Evolutionary conservation across 2,797 vertebrate genomes (phyloP).

Genomic region (Carcharodon carcharias): DNA sequence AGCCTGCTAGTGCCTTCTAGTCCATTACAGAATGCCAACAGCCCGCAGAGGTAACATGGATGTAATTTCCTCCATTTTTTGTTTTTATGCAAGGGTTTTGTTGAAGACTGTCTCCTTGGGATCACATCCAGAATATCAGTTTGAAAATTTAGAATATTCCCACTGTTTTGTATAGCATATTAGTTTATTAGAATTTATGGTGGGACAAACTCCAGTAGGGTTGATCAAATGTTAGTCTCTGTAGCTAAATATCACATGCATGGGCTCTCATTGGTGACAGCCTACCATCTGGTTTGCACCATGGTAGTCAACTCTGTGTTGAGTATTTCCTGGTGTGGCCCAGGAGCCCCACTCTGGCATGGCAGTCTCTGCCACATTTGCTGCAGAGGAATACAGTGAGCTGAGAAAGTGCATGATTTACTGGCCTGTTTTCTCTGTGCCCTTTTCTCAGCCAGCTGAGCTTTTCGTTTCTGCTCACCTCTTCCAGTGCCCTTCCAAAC

Average conservation of each 20-base stretch:
- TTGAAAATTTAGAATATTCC: not conserved
- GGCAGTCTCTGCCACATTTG: too few relatives aligned
- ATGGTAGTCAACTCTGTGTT: too few relatives aligned
- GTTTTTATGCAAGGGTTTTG: not conserved
- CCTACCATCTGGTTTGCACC: not conserved
- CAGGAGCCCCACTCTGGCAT: too few relatives aligned
- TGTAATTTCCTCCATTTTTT: not conserved
- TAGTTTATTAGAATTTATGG: not conserved
- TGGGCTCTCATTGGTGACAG: not conserved
- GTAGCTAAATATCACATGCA: not conserved
- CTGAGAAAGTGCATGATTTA: too few relatives aligned
- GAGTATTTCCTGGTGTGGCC: too few relatives aligned
- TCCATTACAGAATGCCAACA: conserved; percentile 64
- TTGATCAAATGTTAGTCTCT: not conserved
- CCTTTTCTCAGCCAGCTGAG: too few relatives aligned
- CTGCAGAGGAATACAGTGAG: too few relatives aligned
- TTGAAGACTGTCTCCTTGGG: not conserved
- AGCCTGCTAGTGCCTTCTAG: conserved; percentile 83
- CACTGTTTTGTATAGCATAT: not conserved
- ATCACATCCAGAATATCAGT: not conserved
- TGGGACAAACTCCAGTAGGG: not conserved
- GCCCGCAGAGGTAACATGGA: conserved; percentile 66
- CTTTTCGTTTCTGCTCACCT: too few relatives aligned
- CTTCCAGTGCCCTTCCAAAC: too few relatives aligned
- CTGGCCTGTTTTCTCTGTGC: too few relatives aligned